Conservation (phyloP, 35 echinoderm and acorn worm species). For the Ophioderma brevispina region DNA sequence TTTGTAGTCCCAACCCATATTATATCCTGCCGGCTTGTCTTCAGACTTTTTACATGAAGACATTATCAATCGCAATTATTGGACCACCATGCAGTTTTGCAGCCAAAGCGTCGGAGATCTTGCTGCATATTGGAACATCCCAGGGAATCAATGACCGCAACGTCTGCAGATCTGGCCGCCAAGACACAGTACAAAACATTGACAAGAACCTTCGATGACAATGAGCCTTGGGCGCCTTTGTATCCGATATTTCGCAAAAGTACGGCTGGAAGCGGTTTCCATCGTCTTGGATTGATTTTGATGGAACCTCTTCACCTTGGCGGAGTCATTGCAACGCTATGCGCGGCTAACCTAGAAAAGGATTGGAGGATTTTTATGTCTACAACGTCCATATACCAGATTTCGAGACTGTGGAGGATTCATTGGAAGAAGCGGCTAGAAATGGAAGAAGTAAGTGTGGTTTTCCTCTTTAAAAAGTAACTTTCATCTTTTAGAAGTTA, state of each 20-base stretch:
- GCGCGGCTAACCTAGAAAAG: background rate
- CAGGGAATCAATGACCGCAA: slow-evolving; percentile 36
- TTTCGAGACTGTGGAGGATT: slow-evolving; percentile 9
- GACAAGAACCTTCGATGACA: slow-evolving; percentile 58
- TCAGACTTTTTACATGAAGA: slow-evolving; percentile 11
- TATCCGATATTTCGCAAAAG: slow-evolving; percentile 11
- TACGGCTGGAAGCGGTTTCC: slow-evolving; percentile 56
- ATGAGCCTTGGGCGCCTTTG: slow-evolving; percentile 24
- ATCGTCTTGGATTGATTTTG: slow-evolving; percentile 33
- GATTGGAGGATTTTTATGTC: slow-evolving; percentile 48
- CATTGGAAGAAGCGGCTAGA: slow-evolving; percentile 54
- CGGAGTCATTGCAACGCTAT: slow-evolving; percentile 22
- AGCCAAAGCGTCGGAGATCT: slow-evolving; percentile 42
- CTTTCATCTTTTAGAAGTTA: no score
- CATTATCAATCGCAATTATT: slow-evolving; percentile 22
- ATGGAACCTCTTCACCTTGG: background rate
- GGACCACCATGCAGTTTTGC: slow-evolving; percentile 67
- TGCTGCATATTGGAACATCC: slow-evolving; percentile 72
- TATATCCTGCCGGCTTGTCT: slow-evolving; percentile 20
- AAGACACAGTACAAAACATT: slow-evolving; percentile 59
- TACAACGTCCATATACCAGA: slow-evolving; percentile 39
- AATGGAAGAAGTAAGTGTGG: slow-evolving; percentile 49
- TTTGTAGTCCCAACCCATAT: slow-evolving; percentile 23
- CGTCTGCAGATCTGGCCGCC: slow-evolving; percentile 40
- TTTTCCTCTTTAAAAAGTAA: no score